Conservation (phyloP, 64 coral and sea anemone species). For the Stylophora pistillata region DNA sequence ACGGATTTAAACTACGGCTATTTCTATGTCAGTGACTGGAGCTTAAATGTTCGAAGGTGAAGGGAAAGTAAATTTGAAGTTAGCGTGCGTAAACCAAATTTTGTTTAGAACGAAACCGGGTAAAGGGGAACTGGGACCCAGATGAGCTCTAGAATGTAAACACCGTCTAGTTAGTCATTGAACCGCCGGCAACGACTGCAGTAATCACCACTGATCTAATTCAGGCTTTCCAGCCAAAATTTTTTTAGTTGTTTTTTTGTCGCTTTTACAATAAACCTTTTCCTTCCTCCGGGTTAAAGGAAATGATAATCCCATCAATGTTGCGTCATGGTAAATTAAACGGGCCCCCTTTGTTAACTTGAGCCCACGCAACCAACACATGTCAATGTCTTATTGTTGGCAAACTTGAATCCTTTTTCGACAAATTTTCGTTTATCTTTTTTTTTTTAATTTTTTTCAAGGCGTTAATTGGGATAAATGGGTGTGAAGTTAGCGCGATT, state of each 20-base stretch:
- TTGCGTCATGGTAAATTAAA: no score
- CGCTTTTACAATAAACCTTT: no score
- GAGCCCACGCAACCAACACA: no score
- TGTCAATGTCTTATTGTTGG: no score
- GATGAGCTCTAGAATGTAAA: not conserved
- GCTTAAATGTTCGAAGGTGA: not conserved
- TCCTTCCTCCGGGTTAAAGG: no score
- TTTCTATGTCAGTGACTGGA: not conserved
- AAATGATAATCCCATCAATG: no score
- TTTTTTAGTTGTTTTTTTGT: not conserved
- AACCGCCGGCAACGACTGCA: not conserved
- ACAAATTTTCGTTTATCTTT: no score
- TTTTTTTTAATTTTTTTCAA: no score
- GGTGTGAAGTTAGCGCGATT: no score
- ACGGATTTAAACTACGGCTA: not conserved
- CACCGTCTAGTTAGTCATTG: not conserved
- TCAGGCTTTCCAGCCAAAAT: not conserved
- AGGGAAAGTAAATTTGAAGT: not conserved
- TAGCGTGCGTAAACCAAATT: not conserved
- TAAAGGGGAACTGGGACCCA: not conserved
- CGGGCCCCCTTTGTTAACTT: no score
- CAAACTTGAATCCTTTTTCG: no score
- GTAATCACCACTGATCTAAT: not conserved
- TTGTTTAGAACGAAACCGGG: not conserved
- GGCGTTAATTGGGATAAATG: no score